These are phyloP conservation scores for Eurypyga helias DNA, from an alignment of 2,113 vertebrate genomes.

Conservation along the genomic window DNA sequence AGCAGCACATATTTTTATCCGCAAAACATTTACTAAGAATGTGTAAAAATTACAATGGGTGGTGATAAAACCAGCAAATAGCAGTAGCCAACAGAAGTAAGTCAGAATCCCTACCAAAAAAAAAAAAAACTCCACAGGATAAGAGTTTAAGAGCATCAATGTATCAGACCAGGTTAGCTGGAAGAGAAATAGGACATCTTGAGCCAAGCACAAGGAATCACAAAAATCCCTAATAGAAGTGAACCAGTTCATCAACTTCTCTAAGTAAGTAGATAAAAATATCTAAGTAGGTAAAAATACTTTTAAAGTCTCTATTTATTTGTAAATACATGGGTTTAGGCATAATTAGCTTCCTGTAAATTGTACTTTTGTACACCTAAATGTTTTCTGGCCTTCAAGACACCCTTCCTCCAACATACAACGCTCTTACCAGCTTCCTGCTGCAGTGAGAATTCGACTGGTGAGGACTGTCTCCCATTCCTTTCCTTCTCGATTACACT, in stretches of 20 bases:
- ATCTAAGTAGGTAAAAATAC: background rate
- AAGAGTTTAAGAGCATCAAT: background rate
- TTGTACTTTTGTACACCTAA: background rate
- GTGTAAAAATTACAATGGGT: background rate
- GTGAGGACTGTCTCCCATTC: constrained; percentile 93
- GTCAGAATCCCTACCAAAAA: background rate
- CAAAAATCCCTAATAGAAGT: background rate
- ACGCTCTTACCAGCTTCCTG: constrained; percentile 88
- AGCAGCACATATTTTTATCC: background rate
- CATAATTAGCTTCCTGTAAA: background rate
- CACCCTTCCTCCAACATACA: background rate
- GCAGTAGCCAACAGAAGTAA: background rate
- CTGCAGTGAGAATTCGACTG: constrained; percentile 87
- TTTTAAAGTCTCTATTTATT: background rate
- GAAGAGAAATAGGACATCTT: background rate
- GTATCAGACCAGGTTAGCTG: background rate
- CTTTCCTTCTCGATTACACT: constrained; percentile 89
- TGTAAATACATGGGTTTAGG: background rate
- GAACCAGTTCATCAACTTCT: background rate
- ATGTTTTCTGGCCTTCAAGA: background rate
- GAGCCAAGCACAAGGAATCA: background rate
- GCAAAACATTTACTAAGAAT: background rate
- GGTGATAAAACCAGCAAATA: background rate
- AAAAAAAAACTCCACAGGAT: background rate
- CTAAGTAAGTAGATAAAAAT: background rate